Percentiles rank a stretch among this genome's conserved stretches.
phyloP scores from a whole-genome alignment of 1,140 invertebrate genomes.

The Rhopalosiphum maidis region DNA sequence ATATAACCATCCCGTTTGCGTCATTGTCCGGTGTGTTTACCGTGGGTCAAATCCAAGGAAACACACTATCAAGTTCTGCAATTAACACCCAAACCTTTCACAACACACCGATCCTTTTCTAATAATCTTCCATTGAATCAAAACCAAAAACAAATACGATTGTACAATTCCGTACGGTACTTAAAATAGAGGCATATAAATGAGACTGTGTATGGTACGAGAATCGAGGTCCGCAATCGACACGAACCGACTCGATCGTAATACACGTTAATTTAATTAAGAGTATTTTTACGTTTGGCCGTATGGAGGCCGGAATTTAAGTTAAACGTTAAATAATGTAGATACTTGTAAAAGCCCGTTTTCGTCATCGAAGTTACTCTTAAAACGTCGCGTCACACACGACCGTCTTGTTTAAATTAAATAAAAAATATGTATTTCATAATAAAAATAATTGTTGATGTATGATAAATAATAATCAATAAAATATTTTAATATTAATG shows the following conservation, averaged over 20 bases:
- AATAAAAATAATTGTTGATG: neutral
- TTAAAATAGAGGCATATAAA: no score
- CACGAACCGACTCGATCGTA: neutral
- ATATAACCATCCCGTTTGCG: neutral
- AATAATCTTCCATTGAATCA: slow-evolving; percentile 24
- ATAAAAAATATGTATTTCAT: neutral
- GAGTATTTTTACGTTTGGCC: neutral
- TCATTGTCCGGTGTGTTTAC: slow-evolving; percentile 3
- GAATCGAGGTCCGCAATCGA: neutral
- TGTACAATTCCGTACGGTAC: neutral
- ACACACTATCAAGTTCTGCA: neutral
- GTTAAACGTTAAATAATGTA: neutral
- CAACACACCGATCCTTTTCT: neutral
- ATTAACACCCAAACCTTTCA: neutral
- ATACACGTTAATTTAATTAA: neutral
- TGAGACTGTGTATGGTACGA: neutral
- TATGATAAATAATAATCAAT: neutral
- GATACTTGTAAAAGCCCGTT: neutral
- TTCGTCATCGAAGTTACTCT: neutral
- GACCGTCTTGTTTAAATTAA: neutral
- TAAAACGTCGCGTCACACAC: neutral
- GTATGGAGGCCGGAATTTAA: neutral
- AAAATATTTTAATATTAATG: neutral
- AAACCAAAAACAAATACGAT: neutral
- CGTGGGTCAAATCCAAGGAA: neutral